phyloP scores from a whole-genome alignment of 2,888 invertebrate genomes.

The Brachypalpus laphriformis region DNA sequence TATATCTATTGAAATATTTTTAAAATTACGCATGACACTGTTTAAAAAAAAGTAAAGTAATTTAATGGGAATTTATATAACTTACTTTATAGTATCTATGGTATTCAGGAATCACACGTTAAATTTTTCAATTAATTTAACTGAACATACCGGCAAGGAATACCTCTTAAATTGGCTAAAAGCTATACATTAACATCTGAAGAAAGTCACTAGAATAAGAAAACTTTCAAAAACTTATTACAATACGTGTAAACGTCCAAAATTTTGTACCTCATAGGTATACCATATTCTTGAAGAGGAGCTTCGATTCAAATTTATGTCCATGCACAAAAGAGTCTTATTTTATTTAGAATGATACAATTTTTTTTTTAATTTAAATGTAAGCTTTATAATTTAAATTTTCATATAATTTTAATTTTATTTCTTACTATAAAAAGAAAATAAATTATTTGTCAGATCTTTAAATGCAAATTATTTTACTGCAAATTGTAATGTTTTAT shows the following conservation, averaged over 20 bases:
- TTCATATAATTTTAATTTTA: conserved; percentile 37
- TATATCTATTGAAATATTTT: no score
- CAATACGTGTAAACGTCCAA: not conserved
- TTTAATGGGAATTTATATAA: not conserved
- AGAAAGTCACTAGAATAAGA: not conserved
- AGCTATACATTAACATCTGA: not conserved
- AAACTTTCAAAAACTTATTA: no score
- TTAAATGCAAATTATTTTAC: conserved; percentile 28
- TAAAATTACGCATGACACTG: not conserved
- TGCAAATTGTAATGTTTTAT: conserved; percentile 15
- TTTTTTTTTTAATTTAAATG: conserved; percentile 2
- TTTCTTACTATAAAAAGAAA: not conserved
- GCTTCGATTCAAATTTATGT: not conserved
- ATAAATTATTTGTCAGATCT: conserved; percentile 59
- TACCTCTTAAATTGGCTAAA: no score
- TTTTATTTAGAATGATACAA: not conserved
- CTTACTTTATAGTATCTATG: not conserved
- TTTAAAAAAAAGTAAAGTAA: not conserved
- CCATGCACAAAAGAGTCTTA: not conserved
- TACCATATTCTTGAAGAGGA: not conserved
- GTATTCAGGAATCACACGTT: no score
- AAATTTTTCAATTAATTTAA: no score
- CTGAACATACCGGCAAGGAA: no score
- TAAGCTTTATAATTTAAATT: conserved; percentile 12
- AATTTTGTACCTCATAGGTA: not conserved